Evolutionary conservation across 1,140 invertebrate genomes (phyloP).

Genomic region (Anastrepha obliqua): DNA sequence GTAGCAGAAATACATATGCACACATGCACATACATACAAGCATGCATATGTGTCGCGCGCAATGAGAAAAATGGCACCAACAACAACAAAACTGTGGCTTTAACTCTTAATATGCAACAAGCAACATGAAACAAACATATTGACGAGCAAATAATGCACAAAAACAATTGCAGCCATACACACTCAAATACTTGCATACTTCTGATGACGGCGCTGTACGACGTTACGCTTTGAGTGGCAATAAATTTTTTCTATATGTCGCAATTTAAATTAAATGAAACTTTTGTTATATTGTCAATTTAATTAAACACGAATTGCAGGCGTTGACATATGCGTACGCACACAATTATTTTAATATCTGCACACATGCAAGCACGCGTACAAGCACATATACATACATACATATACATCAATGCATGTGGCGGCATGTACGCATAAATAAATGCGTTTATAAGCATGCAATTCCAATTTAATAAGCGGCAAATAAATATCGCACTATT

Average conservation of each 20-base stretch:
- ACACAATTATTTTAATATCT: too few relatives aligned
- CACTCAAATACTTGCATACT: too few relatives aligned
- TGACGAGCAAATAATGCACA: too few relatives aligned
- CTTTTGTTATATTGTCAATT: slow-evolving; percentile 52
- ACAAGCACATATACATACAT: neutral
- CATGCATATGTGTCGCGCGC: neutral
- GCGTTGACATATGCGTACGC: neutral
- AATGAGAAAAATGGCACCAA: neutral
- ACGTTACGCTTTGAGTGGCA: neutral
- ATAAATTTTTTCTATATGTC: slow-evolving; percentile 41
- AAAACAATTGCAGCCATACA: too few relatives aligned
- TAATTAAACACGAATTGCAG: slow-evolving; percentile 47
- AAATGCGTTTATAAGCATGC: neutral
- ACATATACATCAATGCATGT: neutral
- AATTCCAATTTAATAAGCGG: neutral
- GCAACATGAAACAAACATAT: too few relatives aligned
- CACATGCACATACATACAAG: neutral
- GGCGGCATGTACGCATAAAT: neutral
- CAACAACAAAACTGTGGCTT: too few relatives aligned
- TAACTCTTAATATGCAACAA: too few relatives aligned
- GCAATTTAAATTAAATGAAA: slow-evolving; percentile 46
- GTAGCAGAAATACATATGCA: neutral
- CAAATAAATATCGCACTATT: too few relatives aligned
- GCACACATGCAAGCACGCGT: neutral
- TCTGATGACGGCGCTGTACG: neutral